Evolutionary conservation across 2,888 invertebrate genomes (phyloP).

Genomic region (Epinotia nisella): DNA sequence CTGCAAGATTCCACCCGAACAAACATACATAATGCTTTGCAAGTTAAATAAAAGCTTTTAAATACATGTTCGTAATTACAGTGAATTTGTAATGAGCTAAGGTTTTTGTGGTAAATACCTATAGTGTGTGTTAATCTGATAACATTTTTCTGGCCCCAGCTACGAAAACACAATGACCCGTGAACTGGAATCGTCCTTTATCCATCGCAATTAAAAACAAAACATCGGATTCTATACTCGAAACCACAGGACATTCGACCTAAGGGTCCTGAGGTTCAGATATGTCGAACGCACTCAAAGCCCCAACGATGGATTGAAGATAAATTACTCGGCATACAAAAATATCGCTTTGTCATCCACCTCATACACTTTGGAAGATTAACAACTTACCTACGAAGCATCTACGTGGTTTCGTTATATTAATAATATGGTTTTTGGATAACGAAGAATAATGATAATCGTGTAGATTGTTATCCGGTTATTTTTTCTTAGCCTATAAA

Average conservation of each 20-base stretch:
- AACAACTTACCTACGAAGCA: constrained; percentile 30
- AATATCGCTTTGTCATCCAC: constrained; percentile 55
- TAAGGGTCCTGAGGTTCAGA: constrained; percentile 44
- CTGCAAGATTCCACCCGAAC: too few species aligned
- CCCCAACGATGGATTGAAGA: constrained; percentile 60
- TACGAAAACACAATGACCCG: constrained; percentile 21
- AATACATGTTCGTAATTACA: not conserved
- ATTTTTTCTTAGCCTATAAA: too few species aligned
- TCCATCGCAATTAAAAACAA: not conserved
- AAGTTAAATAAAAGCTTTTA: too few species aligned
- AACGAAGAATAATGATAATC: constrained; percentile 33
- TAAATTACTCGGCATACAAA: constrained; percentile 59
- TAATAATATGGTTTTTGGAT: constrained; percentile 3
- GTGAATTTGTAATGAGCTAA: too few species aligned
- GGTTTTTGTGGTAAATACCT: too few species aligned
- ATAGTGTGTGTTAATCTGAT: constrained; percentile 1
- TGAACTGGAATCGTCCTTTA: constrained; percentile 13
- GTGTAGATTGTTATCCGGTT: not conserved
- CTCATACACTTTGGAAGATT: constrained; percentile 43
- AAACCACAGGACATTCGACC: not conserved
- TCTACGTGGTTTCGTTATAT: constrained; percentile 27
- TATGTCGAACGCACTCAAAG: constrained; percentile 56
- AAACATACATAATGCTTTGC: too few species aligned
- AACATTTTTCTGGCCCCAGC: not conserved
- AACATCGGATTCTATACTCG: not conserved